Percentiles rank a stretch among this genome's conserved stretches.
These are phyloP conservation scores for Melanocharis versteri DNA, from an alignment of 2,113 vertebrate species.

Conservation along the genomic window DNA sequence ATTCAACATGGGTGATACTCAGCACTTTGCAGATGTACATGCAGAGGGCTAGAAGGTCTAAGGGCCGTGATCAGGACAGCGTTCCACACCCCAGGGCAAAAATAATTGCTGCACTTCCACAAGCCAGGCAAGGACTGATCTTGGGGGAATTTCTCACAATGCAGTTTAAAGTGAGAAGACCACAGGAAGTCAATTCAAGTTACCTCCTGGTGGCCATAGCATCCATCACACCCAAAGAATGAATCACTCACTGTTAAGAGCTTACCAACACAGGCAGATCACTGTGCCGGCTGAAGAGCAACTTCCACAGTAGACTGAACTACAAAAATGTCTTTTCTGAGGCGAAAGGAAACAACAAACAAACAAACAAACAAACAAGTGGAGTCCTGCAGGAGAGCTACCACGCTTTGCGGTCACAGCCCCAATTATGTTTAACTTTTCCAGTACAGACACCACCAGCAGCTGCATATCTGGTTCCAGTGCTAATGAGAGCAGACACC, in stretches of 20 bases:
- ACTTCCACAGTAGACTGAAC: neutral
- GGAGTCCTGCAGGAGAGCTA: neutral
- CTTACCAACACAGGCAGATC: neutral
- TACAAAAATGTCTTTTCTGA: neutral
- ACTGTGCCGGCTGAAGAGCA: neutral
- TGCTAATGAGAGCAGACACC: neutral
- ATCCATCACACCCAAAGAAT: neutral
- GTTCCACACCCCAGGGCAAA: neutral
- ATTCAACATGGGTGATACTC: neutral
- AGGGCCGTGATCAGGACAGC: neutral
- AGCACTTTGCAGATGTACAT: neutral
- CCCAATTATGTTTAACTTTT: neutral
- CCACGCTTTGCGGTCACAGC: neutral
- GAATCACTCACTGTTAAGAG: neutral
- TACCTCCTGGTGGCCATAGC: neutral
- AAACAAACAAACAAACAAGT: neutral
- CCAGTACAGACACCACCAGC: neutral
- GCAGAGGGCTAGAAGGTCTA: neutral
- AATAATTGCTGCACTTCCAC: accelerated
- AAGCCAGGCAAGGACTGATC: neutral
- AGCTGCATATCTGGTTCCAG: neutral
- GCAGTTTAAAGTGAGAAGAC: neutral
- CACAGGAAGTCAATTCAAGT: neutral
- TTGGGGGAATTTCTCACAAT: neutral
- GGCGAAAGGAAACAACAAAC: neutral